A percentile compares a stretch with the other conserved stretches of the same genome.
phyloP scores from a whole-genome alignment of 2,113 vertebrate species.

The Catharus fuscescens region DNA sequence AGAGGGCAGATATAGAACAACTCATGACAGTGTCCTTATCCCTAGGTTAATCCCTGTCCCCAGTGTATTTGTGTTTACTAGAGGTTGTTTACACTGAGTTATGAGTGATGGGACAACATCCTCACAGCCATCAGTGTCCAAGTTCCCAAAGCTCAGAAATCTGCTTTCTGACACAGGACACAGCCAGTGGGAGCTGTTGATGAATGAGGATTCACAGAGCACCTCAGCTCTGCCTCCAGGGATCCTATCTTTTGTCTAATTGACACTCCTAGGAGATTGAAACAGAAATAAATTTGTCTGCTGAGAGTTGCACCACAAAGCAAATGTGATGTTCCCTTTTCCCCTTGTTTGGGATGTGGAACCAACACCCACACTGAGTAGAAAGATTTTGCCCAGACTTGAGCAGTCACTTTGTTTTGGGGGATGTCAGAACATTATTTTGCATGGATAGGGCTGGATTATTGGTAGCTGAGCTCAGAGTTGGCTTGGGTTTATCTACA shows the following conservation, averaged over 20 bases:
- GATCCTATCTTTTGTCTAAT: neutral
- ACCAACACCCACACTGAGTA: neutral
- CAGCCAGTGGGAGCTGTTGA: neutral
- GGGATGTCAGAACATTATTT: neutral
- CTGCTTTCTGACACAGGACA: slow-evolving; percentile 7
- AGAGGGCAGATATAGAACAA: neutral
- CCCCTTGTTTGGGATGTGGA: neutral
- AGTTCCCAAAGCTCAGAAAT: slow-evolving; percentile 27
- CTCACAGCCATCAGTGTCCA: neutral
- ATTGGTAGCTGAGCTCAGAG: neutral
- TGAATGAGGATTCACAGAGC: neutral
- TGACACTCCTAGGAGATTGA: neutral
- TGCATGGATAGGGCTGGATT: neutral
- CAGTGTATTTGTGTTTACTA: slow-evolving; percentile 32
- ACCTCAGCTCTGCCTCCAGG: neutral
- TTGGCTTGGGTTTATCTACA: neutral
- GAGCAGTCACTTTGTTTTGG: neutral
- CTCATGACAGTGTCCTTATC: neutral
- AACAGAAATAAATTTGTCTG: neutral
- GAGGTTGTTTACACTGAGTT: slow-evolving; percentile 4
- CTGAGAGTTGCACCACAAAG: neutral
- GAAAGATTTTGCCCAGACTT: neutral
- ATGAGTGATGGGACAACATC: neutral
- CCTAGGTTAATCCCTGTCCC: slow-evolving; percentile 33
- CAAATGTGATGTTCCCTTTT: neutral